Percentiles rank a stretch among this genome's conserved stretches.
These are phyloP conservation scores for Synanthedon vespiformis DNA, from an alignment of 2,888 invertebrate genomes.

Conservation along the genomic window DNA sequence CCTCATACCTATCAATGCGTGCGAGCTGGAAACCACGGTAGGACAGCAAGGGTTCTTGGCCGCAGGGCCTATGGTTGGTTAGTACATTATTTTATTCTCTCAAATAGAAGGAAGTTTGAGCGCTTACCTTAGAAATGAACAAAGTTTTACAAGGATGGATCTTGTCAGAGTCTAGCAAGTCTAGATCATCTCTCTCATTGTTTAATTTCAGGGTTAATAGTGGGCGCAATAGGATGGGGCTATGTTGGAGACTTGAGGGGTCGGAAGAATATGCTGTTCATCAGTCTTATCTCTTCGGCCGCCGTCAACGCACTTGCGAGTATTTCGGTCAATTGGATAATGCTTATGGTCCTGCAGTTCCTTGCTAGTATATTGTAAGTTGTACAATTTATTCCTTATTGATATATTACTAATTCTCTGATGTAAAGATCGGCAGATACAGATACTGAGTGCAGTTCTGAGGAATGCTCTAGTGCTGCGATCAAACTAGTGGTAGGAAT, in stretches of 20 bases:
- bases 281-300: constrained; percentile 18
- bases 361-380: not conserved
- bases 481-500: no score
- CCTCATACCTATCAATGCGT: constrained; percentile 15
- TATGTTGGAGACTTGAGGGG: constrained; percentile 47
- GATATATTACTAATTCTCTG: no score
- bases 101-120: no score
- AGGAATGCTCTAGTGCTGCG: no score
- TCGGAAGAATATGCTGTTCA: constrained; percentile 32
- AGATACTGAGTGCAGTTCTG: no score
- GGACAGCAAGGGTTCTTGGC: constrained; percentile 15
- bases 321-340: not conserved
- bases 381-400: no score
- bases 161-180: no score
- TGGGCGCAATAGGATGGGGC: constrained; percentile 44
- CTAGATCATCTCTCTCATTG: no score
- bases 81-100: not conserved
- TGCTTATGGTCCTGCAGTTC: not conserved
- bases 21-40: constrained; percentile 14
- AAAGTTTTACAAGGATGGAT: no score
- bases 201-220: constrained; percentile 24
- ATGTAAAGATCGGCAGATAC: no score
- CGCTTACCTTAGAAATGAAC: no score
- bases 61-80: constrained; percentile 14
- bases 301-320: not conserved